Evolutionary conservation across 2,113 vertebrate species (phyloP), one percentile per base, ranked within the genome.

Genomic region (Eleginops maclovinus): DNA sequence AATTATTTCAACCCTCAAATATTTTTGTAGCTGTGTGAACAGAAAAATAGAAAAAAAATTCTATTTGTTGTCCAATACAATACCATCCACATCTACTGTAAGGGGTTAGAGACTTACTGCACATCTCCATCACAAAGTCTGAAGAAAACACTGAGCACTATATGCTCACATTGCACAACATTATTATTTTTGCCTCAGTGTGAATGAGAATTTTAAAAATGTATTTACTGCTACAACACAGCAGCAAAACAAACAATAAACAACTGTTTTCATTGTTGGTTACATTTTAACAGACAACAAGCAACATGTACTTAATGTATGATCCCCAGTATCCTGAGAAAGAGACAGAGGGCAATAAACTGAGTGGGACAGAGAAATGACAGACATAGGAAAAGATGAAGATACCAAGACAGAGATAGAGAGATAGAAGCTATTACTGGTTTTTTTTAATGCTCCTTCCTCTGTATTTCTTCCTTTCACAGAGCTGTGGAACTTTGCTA

Each of bases 391-490:
- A 12, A 64, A 62, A 76, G 74, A 87, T 84, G 79, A 86, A 85
- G 79, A 83, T 49, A 21, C 68, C 68, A 77, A 85, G 78, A 84
- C 58, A 72, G 75, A 60, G 67, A 58, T 81, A 77, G 75, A 81
- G 80, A 83, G 81, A 86, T 72, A 82, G 54, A 89, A 83, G 72
- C 79, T 82, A 88, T 91, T 82, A 88, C 72, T 83, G 84, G 6
- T 36, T 81, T 89, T 88, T 82, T 81, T 83, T 82, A 84, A 91
- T 84, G 69, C 72, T 72, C 80, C 71, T 62, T 65, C 87, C 66
- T 73, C 56, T 70, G 68, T 81, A 77, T 86, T 84, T 83, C 82
- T 89, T 91, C 83, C 86, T 81, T 83, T 87, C 83, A 85, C 68
- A 77, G 66, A 49, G 50, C 70, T 64, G 79, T 83, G 79, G 54